Percentiles rank a stretch among this genome's conserved stretches.
These are phyloP conservation scores for Australoheros facetus DNA, from an alignment of 2,797 vertebrate genomes.

Conservation along the genomic window DNA sequence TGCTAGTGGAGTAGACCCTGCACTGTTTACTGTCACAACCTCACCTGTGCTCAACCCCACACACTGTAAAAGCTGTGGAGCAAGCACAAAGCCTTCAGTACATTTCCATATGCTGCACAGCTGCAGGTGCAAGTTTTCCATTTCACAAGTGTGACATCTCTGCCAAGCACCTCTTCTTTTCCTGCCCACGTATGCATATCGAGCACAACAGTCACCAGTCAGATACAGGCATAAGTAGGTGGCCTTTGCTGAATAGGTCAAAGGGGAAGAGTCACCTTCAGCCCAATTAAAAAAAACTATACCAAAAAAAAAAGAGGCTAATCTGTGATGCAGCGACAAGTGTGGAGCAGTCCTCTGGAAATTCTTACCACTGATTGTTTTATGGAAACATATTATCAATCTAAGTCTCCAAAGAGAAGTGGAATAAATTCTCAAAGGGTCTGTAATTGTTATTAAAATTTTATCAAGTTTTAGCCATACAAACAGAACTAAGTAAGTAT, in stretches of 20 bases:
- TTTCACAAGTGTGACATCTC: slow-evolving; percentile 62
- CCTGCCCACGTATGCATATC: slow-evolving; percentile 32
- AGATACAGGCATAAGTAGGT: background rate
- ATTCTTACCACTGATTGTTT: slow-evolving; percentile 38
- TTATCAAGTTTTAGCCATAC: slow-evolving; percentile 6
- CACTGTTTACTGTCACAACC: slow-evolving; percentile 75
- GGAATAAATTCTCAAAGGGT: background rate
- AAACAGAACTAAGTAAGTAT: slow-evolving; percentile 7
- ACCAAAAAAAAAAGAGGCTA: slow-evolving; percentile 2
- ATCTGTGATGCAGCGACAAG: slow-evolving; percentile 8
- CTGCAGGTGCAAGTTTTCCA: slow-evolving; percentile 74
- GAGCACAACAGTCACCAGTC: slow-evolving; percentile 24
- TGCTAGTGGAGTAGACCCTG: slow-evolving; percentile 29
- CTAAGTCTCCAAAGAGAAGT: background rate
- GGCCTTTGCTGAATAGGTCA: slow-evolving; percentile 54
- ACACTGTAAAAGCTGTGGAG: slow-evolving; percentile 53
- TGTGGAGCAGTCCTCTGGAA: slow-evolving; percentile 8
- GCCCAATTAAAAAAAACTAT: slow-evolving; percentile 32
- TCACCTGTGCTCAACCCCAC: slow-evolving; percentile 68
- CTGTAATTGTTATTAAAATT: slow-evolving; percentile 9
- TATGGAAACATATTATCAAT: slow-evolving; percentile 5
- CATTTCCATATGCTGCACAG: slow-evolving; percentile 71
- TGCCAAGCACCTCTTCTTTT: slow-evolving; percentile 44
- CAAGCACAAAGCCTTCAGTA: slow-evolving; percentile 57
- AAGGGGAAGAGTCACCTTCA: slow-evolving; percentile 65